Evolutionary conservation across 2,888 invertebrate species (phyloP), one percentile per base, ranked within the genome.

Genomic region (Athalia rosae): DNA sequence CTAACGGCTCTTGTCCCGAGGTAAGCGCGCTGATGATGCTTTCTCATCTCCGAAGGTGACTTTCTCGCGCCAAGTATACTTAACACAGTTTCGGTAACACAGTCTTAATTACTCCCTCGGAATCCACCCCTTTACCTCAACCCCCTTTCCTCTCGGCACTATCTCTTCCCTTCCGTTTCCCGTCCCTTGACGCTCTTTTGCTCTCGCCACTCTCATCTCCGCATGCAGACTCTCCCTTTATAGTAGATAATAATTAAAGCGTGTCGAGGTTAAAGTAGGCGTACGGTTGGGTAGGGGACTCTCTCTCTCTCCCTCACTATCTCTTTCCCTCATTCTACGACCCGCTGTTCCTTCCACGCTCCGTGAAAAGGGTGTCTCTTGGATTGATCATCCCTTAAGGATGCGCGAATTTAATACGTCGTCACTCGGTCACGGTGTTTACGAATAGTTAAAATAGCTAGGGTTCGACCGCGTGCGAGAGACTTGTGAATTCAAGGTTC

Each of bases 1-100:
- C 13, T 47, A 45, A 45, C 45, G 9, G 47, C 64, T 47, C 64
- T 64, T 47, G 28, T 15, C 15, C 9, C 11, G 11, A 67, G 66
- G 11, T 28, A 67, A 50, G 28, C 48, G 28, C 48, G 50, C 9
- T 67, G 66, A 48, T 50, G 13, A 11, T 41, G 48, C 41, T n/a
- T 67, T 43, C 41, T 56, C 69, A 45, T 64, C 47, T 69, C 28
- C 56, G 43, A 56, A 43, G 69, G 13, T 41, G 43, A 9, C 45
- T 53, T 28, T 43, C n/a, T 56, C 58, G 66, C 13, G 48, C 66
- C 15, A 67, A 43, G 69, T 69, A 28, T 28, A 69, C 69, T 67
- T 50, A 50, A 69, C 69, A 56, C 69, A 53, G 69, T 69, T 69
- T 69, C 69, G 69, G 69, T 69, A 58, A 69, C 45, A 69, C 56